These are phyloP conservation scores for Trilocha varians DNA, from an alignment of 2,888 invertebrate species.

Conservation along the genomic window DNA sequence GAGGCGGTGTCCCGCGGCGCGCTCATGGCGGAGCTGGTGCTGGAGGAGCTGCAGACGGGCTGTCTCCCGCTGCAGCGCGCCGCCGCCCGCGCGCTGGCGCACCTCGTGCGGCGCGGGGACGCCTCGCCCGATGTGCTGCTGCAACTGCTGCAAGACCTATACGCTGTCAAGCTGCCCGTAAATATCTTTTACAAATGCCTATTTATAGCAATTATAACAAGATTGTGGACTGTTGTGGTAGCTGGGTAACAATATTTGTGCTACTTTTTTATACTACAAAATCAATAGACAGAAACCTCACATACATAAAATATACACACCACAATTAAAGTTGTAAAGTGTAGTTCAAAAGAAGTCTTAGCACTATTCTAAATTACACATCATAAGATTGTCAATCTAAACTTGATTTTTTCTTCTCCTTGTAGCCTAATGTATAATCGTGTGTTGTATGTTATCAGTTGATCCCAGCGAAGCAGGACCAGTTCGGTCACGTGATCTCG, in stretches of 20 bases:
- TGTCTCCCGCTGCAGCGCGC: constrained; percentile 88
- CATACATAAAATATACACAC: no score
- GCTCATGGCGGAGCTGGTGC: constrained; percentile 69
- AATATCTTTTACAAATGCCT: constrained; percentile 16
- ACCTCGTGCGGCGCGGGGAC: constrained; percentile 64
- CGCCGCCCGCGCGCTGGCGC: constrained; percentile 85
- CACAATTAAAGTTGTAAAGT: no score
- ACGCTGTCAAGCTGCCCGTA: constrained; percentile 82
- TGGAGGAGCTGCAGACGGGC: constrained; percentile 84
- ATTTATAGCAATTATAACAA: not conserved
- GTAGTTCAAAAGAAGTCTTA: no score
- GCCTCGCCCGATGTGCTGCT: constrained; percentile 59
- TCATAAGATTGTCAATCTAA: no score
- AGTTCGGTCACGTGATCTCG: constrained; percentile 91
- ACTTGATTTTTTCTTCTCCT: not conserved
- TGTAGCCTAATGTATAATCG: not conserved
- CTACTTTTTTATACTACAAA: no score
- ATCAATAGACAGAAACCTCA: no score
- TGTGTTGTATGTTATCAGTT: constrained; percentile 48
- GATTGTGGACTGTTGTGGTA: no score
- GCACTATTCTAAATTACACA: no score
- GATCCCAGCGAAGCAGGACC: constrained; percentile 90
- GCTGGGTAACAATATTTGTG: no score
- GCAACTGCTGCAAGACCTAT: constrained; percentile 78
- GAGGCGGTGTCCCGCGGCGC: constrained; percentile 36